Evolutionary conservation across 2,113 vertebrate genomes (phyloP), one percentile per base, ranked within the genome.

Genomic region (Protobothrops mucrosquamatus): DNA sequence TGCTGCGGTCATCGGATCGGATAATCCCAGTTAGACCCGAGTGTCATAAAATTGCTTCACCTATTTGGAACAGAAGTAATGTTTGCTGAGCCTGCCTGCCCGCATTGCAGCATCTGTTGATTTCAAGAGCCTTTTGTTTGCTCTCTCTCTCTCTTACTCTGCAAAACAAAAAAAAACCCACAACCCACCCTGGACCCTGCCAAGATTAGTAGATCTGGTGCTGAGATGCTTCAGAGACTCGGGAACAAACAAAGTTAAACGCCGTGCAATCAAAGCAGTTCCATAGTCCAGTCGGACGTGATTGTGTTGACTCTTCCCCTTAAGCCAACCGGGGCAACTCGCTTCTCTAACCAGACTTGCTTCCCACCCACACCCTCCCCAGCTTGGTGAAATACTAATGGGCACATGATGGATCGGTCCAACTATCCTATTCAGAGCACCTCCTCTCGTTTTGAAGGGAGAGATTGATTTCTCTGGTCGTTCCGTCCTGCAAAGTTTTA

Each of bases 31-130:
- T 64, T n/a, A 52, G 12, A 87, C 34, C 8, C 29, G 24, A n/a
- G 43, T 3, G 59, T 61, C n/a, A 6, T 48, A 54, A 52, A 54
- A 3, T 12, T 56, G 52, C 23, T 26, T 57, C 34, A 29, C 55
- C 22, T 87, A 91, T 34, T 51, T 57, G 46, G 39, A 56, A 55
- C 15, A 93, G 15, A 87, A 91, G 55, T 91, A 10, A 46, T 4
- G 11, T 9, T 2, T 34, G 85, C 15, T 87, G n/a, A 48, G 7
- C 0, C 43, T 95, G 88, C n/a, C 18, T 1, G 29, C 91, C 23
- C 3, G 0, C 64, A 93, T 59, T 95, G 81, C 95, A 95, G 95
- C 95, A 95, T 94, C 95, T 96, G 88, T 92, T 74, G 86, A 91
- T 48, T 64, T 74, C 46, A 5, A 39, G 3, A 11, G 34, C 29